Evolutionary conservation across 30 jellyfish, hydroid and myxozoan species (phyloP), one percentile per base, ranked within the genome.

Genomic region (Turritopsis rubra): DNA sequence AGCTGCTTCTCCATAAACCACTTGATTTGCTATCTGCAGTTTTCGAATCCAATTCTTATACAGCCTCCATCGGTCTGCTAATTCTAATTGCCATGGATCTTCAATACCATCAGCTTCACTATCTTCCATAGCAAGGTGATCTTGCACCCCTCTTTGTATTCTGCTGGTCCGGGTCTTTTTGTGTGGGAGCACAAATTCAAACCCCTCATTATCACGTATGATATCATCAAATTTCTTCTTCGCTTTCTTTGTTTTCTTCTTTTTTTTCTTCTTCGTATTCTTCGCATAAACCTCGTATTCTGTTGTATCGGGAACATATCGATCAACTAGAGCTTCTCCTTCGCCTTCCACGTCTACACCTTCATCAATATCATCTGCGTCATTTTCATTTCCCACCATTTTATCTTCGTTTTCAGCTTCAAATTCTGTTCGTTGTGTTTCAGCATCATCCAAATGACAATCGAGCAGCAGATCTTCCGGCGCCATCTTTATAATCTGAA

Each of bases 261-360:
- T 8, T 5, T 77, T 1, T 19, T 19, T 18, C n/a, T 26, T 77
- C 73, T 77, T 29, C 19, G 23, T 29, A 0, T 77, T 60, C 8
- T 8, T 52, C 73, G 8, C 19, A 16, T 68, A 7, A 27, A 60
- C 73, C 71, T 77, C 28, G 77, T 23, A 80, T 70, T 31, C 52
- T 41, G 29, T 70, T 17, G 52, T 31, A 26, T 85, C 92, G 21
- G 79, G 72, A 27, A 71, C 97, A 91, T 91, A 90, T 30, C 92
- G 75, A n/a, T 90, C 92, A 5, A 75, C 60, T 18, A 90, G 78
- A 29, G 72, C 97, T 21, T 90, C 91, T 28, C 95, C 92, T 25
- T 81, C 95, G 7, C 97, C 97, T 52, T 81, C 91, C 16, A 85
- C 80, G 18, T 90, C 90, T 19, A 90, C 23, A 18, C 28, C 65